Base-by-base conservation (phyloP, 2,113 vertebrate species). In the Tauraco erythrolophus region DNA sequence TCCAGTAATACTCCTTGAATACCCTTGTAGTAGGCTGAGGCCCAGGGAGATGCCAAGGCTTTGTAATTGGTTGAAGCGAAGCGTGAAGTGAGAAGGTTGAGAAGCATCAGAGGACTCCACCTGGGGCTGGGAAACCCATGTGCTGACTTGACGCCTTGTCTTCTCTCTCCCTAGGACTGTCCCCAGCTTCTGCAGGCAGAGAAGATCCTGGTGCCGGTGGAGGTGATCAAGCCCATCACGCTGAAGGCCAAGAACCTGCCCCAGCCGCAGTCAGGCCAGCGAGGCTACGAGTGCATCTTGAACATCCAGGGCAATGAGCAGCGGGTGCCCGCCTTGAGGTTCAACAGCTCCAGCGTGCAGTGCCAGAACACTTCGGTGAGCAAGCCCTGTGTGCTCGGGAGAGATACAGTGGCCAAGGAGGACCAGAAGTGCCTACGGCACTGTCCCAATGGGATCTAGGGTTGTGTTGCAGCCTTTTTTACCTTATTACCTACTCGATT, bases 281-380 rank as follows among this genome's bases (percentile, higher is more conserved):
- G 99, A 0, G 99, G 99, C 22, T 99, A 99, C 1, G 99, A 99
- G 92, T 99, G 99, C 78, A 96, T 99, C 92, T 97, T 99, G 65
- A 99, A 87, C 97, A 99, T 99, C 97, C 99, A 99, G 94, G 99
- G 99, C 60, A 98, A 96, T 0, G 99, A 99, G 95, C 99, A 99
- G 97, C 77, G 99, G 41, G 99, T 99, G 25, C 99, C 99, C 0
- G 99, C 99, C 48, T 87, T 99, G 84, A 98, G 99, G 88, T 99
- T 99, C 98, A 99, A 99, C 98, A 99, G 99, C 97, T 99, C 99
- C 97, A 99, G 99, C 0, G 99, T 99, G 79, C 99, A 99, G 96
- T 99, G 99, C 97, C 99, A 99, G 96, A 99, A 99, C 98, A 99
- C 99, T 54, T 99, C 99, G 31, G 99, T 99, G 97, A 99, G 99